These are phyloP conservation scores for Agrochola lota DNA, from an alignment of 2,888 invertebrate species.

Conservation along the genomic window DNA sequence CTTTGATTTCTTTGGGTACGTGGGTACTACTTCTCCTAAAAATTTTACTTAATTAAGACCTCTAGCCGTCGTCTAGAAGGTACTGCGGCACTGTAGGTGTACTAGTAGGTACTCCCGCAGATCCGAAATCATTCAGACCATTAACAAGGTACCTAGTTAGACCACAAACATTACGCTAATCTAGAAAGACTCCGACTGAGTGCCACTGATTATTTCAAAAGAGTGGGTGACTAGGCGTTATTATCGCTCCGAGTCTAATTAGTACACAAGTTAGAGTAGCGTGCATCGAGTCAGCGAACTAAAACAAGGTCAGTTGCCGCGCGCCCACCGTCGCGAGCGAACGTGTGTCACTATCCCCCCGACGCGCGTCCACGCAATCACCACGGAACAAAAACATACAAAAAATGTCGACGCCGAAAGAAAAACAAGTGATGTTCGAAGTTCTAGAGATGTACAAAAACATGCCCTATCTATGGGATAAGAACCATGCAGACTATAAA, in stretches of 20 bases:
- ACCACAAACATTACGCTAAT: neutral
- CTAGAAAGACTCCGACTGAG: neutral
- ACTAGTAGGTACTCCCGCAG: neutral
- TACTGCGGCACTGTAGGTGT: neutral
- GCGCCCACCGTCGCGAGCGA: neutral
- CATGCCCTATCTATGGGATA: slow-evolving; percentile 37
- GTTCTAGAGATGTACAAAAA: slow-evolving; percentile 39
- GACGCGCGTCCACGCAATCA: neutral
- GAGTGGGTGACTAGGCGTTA: neutral
- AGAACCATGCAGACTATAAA: slow-evolving; percentile 26
- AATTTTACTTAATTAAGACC: neutral
- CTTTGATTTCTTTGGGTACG: neutral
- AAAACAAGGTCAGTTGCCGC: slow-evolving; percentile 39
- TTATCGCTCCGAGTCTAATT: slow-evolving; percentile 29
- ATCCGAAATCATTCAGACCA: neutral
- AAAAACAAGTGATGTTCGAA: slow-evolving; percentile 27
- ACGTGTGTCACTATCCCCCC: neutral
- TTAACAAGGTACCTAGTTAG: neutral
- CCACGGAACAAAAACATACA: neutral
- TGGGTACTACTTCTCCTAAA: neutral
- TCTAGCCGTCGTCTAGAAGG: neutral
- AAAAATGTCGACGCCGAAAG: slow-evolving; percentile 19
- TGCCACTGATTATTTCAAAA: neutral
- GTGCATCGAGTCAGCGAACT: slow-evolving; percentile 38
- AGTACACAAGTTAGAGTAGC: slow-evolving; percentile 32